Conservation (phyloP, 1,140 invertebrate genomes). For the Zaprionus ghesquierei region DNA sequence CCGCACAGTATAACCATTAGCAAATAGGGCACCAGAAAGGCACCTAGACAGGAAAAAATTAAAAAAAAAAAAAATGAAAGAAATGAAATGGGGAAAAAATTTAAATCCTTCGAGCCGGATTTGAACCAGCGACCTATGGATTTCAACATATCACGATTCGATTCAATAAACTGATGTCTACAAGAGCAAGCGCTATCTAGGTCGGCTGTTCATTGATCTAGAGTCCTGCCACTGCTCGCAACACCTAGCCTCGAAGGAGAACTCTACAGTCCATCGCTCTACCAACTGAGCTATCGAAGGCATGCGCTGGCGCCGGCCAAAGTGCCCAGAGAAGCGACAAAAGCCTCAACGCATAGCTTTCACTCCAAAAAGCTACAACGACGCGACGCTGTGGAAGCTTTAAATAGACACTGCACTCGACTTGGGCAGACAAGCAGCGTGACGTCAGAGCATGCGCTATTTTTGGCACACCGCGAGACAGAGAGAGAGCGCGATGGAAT, state of each 20-base stretch:
- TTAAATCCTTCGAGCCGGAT: conserved; percentile 87
- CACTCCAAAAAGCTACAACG: conserved; percentile 68
- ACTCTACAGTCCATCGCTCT: conserved; percentile 93
- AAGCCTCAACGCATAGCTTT: conserved; percentile 43
- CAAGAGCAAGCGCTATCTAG: conserved; percentile 57
- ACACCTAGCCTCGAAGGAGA: conserved; percentile 54
- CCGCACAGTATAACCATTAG: conserved; percentile 91
- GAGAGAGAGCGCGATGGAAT: neutral
- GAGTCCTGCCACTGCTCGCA: conserved; percentile 54
- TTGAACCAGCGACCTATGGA: conserved; percentile 89
- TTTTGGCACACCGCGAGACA: conserved; percentile 8
- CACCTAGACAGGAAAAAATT: conserved; percentile 83
- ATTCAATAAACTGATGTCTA: conserved; percentile 53
- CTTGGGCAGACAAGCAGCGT: neutral
- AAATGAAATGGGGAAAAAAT: conserved; percentile 6
- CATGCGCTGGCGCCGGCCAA: conserved; percentile 31
- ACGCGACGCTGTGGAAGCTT: conserved; percentile 19
- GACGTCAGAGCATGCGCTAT: conserved; percentile 54
- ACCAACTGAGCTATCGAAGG: conserved; percentile 94
- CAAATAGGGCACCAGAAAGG: conserved; percentile 90
- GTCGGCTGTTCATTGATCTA: conserved; percentile 44
- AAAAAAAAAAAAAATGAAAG: neutral
- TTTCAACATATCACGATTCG: conserved; percentile 79
- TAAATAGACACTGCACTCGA: conserved; percentile 38
- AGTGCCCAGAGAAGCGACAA: conserved; percentile 12